Base-by-base conservation (phyloP, 2,888 invertebrate genomes). In the Alloplasta piceator region DNA sequence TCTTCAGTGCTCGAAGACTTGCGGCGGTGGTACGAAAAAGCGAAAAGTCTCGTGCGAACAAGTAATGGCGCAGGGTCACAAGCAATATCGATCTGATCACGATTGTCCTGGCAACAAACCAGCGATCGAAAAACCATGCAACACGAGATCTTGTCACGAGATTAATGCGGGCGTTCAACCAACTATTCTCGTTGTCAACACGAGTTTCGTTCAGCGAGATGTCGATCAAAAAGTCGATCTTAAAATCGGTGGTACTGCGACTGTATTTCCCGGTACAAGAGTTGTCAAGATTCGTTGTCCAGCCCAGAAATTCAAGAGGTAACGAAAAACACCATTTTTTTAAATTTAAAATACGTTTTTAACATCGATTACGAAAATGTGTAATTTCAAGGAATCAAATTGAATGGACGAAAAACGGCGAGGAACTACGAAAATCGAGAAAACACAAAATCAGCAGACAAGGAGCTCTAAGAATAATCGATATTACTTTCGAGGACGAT, bases 211-310 rank as follows among this genome's bases (percentile, higher is more conserved):
- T 80, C 98, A 98, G 89, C 96, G 96, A 84, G 96, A 97, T 88
- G 95, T 96, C 0, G 96, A 95, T 88, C 96, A 96, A 92, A 89
- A 94, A 92, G 95, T 97, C 10, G 96, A 96, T 0, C 93, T 98
- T 0, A 97, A 97, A 92, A 96, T 98, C 0, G 98, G 98, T 0
- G 98, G 98, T 0, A 96, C 96, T 0, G 98, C 98, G 0, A 96
- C 96, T 0, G 96, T 98, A 63, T 98, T 97, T 93, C 95, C 96
- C 87, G 98, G 98, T 6, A 97, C 98, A 0, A 84, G 88, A 7
- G 96, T 97, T 88, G 95, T 98, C 78, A 98, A 98, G 93, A 97
- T 98, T 85, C 97, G 98, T 90, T 98, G 98, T 90, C 98, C 98
- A 0, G 97, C 98, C 26, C 97, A 97, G 90, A 95, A 96, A 84